Conservation (phyloP, 2,797 vertebrate genomes). For the Pseudomugil gertrudae region DNA sequence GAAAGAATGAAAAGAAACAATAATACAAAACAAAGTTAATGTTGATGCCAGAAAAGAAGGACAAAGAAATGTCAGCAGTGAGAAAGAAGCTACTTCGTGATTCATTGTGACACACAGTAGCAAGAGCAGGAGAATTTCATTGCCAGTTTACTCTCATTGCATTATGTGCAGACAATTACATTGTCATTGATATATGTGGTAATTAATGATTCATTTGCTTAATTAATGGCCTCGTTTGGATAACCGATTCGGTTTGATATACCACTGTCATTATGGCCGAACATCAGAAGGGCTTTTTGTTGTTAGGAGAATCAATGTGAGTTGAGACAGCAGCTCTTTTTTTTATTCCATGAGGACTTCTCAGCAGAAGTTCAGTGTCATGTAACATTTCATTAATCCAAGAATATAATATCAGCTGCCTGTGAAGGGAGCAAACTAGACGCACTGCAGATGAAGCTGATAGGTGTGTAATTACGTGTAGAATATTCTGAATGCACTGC, state of each 20-base stretch:
- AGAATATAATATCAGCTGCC: slow-evolving; percentile 16
- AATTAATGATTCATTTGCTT: slow-evolving; percentile 49
- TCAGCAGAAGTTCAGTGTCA: slow-evolving; percentile 17
- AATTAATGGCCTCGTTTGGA: slow-evolving; percentile 53
- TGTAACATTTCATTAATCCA: slow-evolving; percentile 1
- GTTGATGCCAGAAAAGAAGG: not conserved
- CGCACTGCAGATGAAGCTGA: slow-evolving; percentile 22
- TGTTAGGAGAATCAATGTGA: slow-evolving; percentile 2
- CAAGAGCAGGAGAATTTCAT: slow-evolving; percentile 10
- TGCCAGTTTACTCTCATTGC: slow-evolving; percentile 16
- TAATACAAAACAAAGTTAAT: not conserved
- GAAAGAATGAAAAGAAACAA: not conserved
- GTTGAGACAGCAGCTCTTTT: not conserved
- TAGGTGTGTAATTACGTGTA: slow-evolving; percentile 45
- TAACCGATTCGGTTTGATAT: slow-evolving; percentile 39
- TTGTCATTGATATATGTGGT: slow-evolving; percentile 37
- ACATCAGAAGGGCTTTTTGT: slow-evolving; percentile 7
- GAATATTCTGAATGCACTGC: slow-evolving; percentile 17
- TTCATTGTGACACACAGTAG: slow-evolving; percentile 7
- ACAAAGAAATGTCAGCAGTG: not conserved
- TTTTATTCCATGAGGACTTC: slow-evolving; percentile 15
- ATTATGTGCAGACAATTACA: slow-evolving; percentile 23
- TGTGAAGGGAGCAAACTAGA: slow-evolving; percentile 19
- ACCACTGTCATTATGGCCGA: slow-evolving; percentile 10
- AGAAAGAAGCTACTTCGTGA: not conserved